Base-by-base conservation (phyloP, 2,113 vertebrate genomes). In the Tor tambroides region DNA sequence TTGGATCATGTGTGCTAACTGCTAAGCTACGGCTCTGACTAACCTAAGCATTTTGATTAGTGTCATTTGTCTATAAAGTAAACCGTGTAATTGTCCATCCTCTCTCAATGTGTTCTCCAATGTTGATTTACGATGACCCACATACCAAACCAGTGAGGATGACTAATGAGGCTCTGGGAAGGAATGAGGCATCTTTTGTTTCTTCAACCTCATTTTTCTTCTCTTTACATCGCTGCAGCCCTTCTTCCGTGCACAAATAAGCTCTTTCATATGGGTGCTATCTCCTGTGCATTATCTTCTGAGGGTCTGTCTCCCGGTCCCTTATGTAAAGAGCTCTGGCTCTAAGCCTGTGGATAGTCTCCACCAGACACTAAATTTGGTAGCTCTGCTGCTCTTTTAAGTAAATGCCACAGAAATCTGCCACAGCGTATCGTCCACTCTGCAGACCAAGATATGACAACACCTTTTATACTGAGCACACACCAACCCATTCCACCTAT, bases 371-470 rank as follows among this genome's bases (percentile, higher is more conserved):
- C 85, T 71, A 80, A 85, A 84, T 61, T 79, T 84, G 78, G 83
- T 74, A 46, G 83, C 56, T 54, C 81, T 51, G 6, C 78, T 72
- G 87, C 85, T 87, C 89, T 90, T 90, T 85, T 86, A 85, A 89
- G 82, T 86, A 87, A 90, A 90, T 88, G 88, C 82, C 89, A 89
- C 61, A 26, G 84, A 54, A 84, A 89, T 89, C 80, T 86, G 75
- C 83, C 72, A 19, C 71, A 54, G 69, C 75, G 76, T 77, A 85
- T 74, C 46, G 69, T 82, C 88, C 61, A 84, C 83, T 79, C 76
- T 43, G 74, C 61, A 28, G 65, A 51, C 82, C 38, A 86, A 69
- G 88, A 76, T 75, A 90, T 87, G 87, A 87, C 54, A 65, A 81
- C 81, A 54, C 83, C 82, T 86, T 89, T 91, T 86, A 89, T 65